Evolutionary conservation across 2,797 vertebrate species (phyloP).

Genomic region (Argya squamiceps): DNA sequence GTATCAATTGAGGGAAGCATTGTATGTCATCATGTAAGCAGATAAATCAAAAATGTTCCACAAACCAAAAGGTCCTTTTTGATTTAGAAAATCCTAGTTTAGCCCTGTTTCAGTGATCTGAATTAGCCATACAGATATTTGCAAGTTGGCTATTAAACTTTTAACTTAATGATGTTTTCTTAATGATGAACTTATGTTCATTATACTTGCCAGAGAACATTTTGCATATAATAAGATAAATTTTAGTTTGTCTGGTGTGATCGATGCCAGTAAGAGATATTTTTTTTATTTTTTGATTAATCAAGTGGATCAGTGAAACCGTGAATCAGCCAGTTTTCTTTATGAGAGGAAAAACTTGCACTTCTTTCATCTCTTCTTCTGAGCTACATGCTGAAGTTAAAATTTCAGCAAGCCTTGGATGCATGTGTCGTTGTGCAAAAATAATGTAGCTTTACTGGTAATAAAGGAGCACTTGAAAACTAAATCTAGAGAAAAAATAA

Average conservation of each 20-base stretch:
- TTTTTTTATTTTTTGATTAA: not conserved
- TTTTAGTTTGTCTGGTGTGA: not conserved
- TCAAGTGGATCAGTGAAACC: not conserved
- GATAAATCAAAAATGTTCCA: not conserved
- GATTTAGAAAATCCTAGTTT: not conserved
- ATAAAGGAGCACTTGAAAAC: not conserved
- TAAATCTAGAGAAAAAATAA: not conserved
- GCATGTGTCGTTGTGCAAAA: not conserved
- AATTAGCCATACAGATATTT: not conserved
- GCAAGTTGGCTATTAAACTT: not conserved
- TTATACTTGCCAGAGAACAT: not conserved
- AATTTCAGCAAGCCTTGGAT: not conserved
- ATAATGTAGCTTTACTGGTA: not conserved
- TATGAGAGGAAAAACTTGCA: not conserved
- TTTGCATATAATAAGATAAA: not conserved
- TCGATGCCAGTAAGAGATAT: not conserved
- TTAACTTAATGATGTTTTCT: not conserved
- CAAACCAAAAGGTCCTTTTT: not conserved
- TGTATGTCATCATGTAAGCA: not conserved
- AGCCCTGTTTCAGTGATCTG: not conserved
- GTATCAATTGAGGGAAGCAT: not conserved
- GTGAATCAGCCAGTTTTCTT: not conserved
- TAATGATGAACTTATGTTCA: not conserved
- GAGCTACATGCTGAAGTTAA: not conserved
- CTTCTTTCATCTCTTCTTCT: not conserved